phyloP scores from a whole-genome alignment of 1,140 invertebrate species.

The Drosophila bocqueti region DNA sequence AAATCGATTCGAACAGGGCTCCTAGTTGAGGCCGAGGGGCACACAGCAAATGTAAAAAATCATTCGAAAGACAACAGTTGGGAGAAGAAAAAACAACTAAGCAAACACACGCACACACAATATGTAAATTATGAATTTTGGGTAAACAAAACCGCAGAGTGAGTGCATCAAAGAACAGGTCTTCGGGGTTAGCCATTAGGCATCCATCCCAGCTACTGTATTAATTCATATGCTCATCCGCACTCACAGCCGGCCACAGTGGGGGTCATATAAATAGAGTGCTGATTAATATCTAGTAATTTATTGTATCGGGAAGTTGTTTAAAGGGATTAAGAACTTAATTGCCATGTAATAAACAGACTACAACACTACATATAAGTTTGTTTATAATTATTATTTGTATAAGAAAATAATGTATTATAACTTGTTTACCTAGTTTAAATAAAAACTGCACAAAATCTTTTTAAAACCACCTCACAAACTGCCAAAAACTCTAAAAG shows the following conservation, averaged over 20 bases:
- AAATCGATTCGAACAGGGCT: slow-evolving; percentile 46
- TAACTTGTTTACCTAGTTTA: too few relatives aligned
- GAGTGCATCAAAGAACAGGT: slow-evolving; percentile 80
- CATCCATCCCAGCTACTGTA: slow-evolving; percentile 77
- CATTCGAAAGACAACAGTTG: slow-evolving; percentile 60
- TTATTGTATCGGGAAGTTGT: neutral
- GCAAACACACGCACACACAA: slow-evolving; percentile 55
- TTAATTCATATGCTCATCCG: slow-evolving; percentile 62
- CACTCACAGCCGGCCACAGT: neutral
- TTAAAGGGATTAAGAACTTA: neutral
- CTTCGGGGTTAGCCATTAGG: slow-evolving; percentile 64
- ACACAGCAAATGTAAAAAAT: slow-evolving; percentile 76
- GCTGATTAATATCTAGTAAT: neutral
- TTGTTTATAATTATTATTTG: neutral
- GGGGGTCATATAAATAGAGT: neutral
- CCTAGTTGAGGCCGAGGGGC: slow-evolving; percentile 39
- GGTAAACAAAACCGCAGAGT: slow-evolving; percentile 69
- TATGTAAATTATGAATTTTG: slow-evolving; percentile 83
- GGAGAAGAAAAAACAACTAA: slow-evolving; percentile 36
- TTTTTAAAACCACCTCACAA: too few relatives aligned
- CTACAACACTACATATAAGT: too few relatives aligned
- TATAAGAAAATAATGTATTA: neutral
- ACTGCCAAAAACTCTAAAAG: too few relatives aligned
- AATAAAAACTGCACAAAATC: too few relatives aligned
- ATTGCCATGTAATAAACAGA: too few relatives aligned